Percentiles rank a stretch among this genome's conserved stretches.
Evolutionary conservation across 1,140 invertebrate species (phyloP).

Genomic region (Drosophila orosa): DNA sequence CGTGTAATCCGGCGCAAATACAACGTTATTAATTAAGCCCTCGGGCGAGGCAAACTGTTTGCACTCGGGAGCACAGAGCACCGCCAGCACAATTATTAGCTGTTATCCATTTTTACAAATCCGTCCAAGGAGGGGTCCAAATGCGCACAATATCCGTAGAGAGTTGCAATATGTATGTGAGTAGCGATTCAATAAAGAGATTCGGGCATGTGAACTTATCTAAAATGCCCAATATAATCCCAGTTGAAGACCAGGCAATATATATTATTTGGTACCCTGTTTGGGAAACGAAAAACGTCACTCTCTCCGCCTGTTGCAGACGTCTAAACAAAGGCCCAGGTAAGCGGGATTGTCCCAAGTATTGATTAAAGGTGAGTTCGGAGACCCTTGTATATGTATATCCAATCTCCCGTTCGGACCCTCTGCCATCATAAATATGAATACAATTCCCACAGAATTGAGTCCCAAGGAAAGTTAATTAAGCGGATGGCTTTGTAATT

Average conservation of each 20-base stretch:
- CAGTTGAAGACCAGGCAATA: not conserved
- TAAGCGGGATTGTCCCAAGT: slow-evolving; percentile 12
- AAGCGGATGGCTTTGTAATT: slow-evolving; percentile 44
- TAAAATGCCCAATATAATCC: not conserved
- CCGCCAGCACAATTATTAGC: slow-evolving; percentile 58
- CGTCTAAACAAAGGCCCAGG: slow-evolving; percentile 3
- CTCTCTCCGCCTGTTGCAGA: slow-evolving; percentile 23
- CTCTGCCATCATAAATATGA: slow-evolving; percentile 2
- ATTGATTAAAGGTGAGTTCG: slow-evolving; percentile 37
- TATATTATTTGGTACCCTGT: slow-evolving; percentile 5
- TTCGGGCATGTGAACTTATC: not conserved
- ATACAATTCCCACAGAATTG: slow-evolving; percentile 12
- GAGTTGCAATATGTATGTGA: slow-evolving; percentile 8
- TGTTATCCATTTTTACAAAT: slow-evolving; percentile 35
- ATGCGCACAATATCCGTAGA: slow-evolving; percentile 17
- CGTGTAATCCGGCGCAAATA: slow-evolving; percentile 59
- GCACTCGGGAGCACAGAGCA: slow-evolving; percentile 41
- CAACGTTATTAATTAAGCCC: slow-evolving; percentile 74
- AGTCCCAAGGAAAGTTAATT: slow-evolving; percentile 18
- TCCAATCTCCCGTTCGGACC: not conserved
- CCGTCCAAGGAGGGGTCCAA: slow-evolving; percentile 7
- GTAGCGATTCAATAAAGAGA: slow-evolving; percentile 34
- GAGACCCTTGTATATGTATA: slow-evolving; percentile 19
- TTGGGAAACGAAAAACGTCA: not conserved
- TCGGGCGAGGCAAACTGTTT: slow-evolving; percentile 44